These are phyloP conservation scores for Psittacula echo DNA, from an alignment of 2,797 vertebrate genomes.

Conservation along the genomic window DNA sequence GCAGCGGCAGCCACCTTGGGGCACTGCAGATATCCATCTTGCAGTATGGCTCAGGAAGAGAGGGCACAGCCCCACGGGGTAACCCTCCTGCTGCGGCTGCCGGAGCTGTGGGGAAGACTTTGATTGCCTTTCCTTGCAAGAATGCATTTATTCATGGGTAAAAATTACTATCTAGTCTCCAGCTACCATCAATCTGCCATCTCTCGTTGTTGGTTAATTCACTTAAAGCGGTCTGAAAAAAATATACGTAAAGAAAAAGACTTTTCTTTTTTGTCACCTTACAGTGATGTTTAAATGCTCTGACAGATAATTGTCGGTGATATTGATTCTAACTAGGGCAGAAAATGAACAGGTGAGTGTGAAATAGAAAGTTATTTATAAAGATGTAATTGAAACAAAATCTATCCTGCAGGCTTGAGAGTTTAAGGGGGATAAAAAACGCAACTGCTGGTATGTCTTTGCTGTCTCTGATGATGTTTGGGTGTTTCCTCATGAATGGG, in stretches of 20 bases:
- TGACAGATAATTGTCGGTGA: constrained; percentile 38
- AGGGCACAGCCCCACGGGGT: accelerated
- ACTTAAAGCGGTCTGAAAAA: background rate
- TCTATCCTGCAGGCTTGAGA: background rate
- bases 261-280: constrained; percentile 30
- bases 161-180: constrained; percentile 4
- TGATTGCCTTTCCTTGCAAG: background rate
- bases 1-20: background rate
- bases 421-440: background rate
- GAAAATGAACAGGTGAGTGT: constrained; percentile 30
- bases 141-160: background rate
- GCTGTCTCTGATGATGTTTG: background rate
- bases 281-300: background rate
- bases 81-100: background rate
- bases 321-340: constrained; percentile 48
- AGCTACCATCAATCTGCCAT: background rate
- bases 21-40: background rate
- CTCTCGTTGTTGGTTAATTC: background rate
- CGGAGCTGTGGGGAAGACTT: background rate
- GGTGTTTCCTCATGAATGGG: background rate
- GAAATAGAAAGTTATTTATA: constrained; percentile 47
- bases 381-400: constrained; percentile 49
- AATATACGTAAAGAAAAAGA: background rate
- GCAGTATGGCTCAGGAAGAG: background rate
- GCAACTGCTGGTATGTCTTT: background rate